Evolutionary conservation across 2,888 invertebrate species (phyloP), one percentile per base, ranked within the genome.

Genomic region (Scaptomyza cyrtandrae): DNA sequence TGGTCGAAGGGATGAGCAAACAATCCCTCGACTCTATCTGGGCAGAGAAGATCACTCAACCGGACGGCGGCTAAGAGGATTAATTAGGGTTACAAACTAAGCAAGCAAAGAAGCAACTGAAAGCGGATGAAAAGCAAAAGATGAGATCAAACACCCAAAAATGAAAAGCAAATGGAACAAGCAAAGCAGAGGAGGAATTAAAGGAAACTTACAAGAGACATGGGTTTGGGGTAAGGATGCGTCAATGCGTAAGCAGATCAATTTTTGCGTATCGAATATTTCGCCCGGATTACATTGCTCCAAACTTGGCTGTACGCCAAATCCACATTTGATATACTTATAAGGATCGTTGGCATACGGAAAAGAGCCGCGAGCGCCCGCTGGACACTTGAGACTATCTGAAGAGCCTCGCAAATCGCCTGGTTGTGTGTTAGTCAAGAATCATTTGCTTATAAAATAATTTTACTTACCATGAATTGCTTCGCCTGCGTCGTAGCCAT

Each of bases 1-100:
- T 95, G 95, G 53, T 95, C 94, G 2, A 93, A 92, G 16, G 94
- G 93, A 86, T 95, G 94, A 0, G 93, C 93, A 78, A 94, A 94
- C 58, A 93, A 92, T 0, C 95, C 95, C 0, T 94, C 93, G 9
- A 93, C 91, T 37, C 91, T 91, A 0, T 79, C 65, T 0, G 93
- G 93, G 78, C 94, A 94, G 71, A 85, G 74, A 0, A 90, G 70
- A 45, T 82, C 75, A 27, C 59, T 75, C 1, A 65, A 29, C 2
- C 60, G 60, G 6, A 43, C 41, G n/a, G 49, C 48, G 54, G 65
- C 86, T 88, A 50, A 31, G 54, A 57, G 19, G 16, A 48, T 35
- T 43, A 46, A 57, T 72, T 67, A 61, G 50, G 27, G 49, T 67
- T 69, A 73, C 13, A 58, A 46, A n/a, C 43, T 37, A 61, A 41